phyloP scores from a whole-genome alignment of 2,113 vertebrate species.

The Thalassarche chlororhynchos region DNA sequence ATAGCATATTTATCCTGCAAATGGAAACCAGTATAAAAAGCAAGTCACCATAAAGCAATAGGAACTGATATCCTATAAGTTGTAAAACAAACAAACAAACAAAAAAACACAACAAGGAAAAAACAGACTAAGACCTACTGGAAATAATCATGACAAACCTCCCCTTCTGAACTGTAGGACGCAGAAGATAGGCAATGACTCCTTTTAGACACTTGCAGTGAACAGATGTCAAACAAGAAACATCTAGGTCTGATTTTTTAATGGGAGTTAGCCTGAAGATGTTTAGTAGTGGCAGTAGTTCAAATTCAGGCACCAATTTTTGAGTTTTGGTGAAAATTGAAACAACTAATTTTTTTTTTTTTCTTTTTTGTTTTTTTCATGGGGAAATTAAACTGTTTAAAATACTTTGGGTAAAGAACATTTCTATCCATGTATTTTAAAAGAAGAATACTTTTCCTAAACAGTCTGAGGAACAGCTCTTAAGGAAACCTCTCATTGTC shows the following conservation, averaged over 20 bases:
- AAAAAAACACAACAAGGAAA: not conserved
- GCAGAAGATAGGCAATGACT: not conserved
- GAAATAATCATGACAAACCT: not conserved
- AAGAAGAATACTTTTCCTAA: not conserved
- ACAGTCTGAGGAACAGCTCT: not conserved
- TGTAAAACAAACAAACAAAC: not conserved
- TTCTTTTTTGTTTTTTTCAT: not conserved
- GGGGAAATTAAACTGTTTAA: not conserved
- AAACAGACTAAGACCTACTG: not conserved
- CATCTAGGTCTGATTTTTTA: not conserved
- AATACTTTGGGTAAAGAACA: not conserved
- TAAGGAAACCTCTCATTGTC: not conserved
- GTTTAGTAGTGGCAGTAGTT: not conserved
- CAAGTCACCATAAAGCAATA: not conserved
- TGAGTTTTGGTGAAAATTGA: not conserved
- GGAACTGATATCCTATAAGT: not conserved
- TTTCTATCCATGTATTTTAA: not conserved
- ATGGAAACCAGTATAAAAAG: not conserved
- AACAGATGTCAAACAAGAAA: not conserved
- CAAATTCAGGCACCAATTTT: not conserved
- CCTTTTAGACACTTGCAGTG: not conserved
- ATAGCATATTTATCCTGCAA: not conserved
- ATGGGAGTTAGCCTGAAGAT: not conserved
- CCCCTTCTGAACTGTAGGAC: not conserved
- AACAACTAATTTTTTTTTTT: not conserved